Conservation (phyloP, 2,113 vertebrate genomes). For the Redunca redunca region DNA sequence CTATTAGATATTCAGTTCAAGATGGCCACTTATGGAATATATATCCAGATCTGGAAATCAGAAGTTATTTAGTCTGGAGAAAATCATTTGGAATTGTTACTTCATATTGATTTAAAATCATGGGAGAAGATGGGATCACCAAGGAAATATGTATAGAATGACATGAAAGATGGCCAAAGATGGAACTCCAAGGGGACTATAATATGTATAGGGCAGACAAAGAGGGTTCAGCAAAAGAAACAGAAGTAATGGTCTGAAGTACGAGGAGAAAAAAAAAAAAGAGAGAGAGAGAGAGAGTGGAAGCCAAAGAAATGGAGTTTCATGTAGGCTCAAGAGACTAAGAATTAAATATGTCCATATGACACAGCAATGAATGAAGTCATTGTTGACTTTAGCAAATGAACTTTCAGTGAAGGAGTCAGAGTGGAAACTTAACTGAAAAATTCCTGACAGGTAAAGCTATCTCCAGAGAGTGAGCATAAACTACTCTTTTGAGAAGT, state of each 20-base stretch:
- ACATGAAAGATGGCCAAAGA: neutral
- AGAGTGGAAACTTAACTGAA: neutral
- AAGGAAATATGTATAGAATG: neutral
- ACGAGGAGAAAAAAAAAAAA: neutral
- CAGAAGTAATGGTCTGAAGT: neutral
- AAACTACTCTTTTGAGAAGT: neutral
- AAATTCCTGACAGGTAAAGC: neutral
- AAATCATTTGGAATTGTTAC: neutral
- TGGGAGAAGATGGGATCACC: neutral
- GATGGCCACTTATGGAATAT: neutral
- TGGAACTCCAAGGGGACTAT: neutral
- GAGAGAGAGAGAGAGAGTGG: neutral
- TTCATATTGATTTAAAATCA: neutral
- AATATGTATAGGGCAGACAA: neutral
- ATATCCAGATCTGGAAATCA: neutral
- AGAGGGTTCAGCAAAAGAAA: neutral
- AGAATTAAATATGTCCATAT: neutral
- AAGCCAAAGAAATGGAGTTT: neutral
- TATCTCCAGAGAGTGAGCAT: neutral
- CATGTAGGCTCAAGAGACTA: neutral
- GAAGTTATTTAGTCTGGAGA: neutral
- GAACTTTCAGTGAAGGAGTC: neutral
- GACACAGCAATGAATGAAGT: neutral
- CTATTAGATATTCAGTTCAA: neutral
- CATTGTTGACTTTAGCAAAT: neutral